Conservation (phyloP, 2,888 invertebrate species). For the Pycnomerus fuliginosus region DNA sequence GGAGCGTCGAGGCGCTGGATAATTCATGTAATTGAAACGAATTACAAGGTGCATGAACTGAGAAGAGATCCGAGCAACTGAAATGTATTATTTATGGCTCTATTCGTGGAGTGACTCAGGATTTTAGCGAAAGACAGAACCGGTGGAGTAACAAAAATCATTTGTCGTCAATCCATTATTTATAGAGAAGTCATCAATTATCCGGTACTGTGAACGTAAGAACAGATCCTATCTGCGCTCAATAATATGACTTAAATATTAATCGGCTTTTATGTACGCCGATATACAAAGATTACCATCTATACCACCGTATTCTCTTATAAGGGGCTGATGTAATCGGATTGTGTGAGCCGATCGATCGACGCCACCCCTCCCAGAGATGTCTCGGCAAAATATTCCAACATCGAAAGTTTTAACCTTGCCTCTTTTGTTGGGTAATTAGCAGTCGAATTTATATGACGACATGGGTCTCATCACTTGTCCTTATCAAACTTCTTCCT, state of each 20-base stretch:
- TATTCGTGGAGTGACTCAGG: neutral
- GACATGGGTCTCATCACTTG: no score
- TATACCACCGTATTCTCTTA: slow-evolving; percentile 3
- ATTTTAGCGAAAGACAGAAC: slow-evolving; percentile 1
- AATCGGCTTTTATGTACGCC: slow-evolving; percentile 30
- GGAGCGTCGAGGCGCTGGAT: no score
- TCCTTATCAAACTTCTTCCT: no score
- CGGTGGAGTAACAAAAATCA: slow-evolving; percentile 11
- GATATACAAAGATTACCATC: slow-evolving; percentile 31
- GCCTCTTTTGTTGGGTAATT: no score
- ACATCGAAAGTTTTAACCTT: no score
- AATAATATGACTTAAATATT: slow-evolving; percentile 38
- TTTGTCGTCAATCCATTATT: slow-evolving; percentile 21
- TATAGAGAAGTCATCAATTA: slow-evolving; percentile 18
- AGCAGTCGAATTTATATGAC: no score
- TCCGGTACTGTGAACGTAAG: slow-evolving; percentile 10
- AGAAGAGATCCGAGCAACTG: no score
- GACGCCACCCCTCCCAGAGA: neutral
- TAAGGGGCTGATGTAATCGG: slow-evolving; percentile 15
- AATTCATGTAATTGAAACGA: no score
- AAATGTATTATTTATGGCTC: neutral
- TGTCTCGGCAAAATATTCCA: no score
- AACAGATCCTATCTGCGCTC: slow-evolving; percentile 16
- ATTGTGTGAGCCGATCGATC: slow-evolving; percentile 1
- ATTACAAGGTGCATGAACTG: no score